These are phyloP conservation scores for Gyrodactylus bullatarudis DNA, from an alignment of 1,140 invertebrate genomes.

Conservation along the genomic window DNA sequence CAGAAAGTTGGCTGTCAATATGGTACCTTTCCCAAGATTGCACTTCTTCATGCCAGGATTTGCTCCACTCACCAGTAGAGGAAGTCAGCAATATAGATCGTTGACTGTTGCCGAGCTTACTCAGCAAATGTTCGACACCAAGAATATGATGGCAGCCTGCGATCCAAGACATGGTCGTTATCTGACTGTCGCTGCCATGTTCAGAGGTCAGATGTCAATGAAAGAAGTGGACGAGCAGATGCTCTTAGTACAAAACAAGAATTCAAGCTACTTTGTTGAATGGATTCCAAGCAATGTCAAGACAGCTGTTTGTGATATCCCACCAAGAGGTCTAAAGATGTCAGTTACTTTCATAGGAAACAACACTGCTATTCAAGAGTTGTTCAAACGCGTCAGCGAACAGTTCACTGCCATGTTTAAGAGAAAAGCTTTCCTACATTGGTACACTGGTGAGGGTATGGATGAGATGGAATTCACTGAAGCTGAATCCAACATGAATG, in stretches of 20 bases:
- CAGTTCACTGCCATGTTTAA: slow-evolving; percentile 66
- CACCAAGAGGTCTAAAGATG: slow-evolving; percentile 32
- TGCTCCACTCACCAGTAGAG: slow-evolving; percentile 29
- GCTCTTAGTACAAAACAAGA: slow-evolving; percentile 41
- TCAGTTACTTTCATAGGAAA: slow-evolving; percentile 32
- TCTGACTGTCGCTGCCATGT: slow-evolving; percentile 12
- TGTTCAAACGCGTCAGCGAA: slow-evolving; percentile 40
- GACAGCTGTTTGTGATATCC: slow-evolving; percentile 25
- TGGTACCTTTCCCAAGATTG: slow-evolving; percentile 35
- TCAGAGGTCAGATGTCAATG: slow-evolving; percentile 24
- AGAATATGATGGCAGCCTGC: slow-evolving; percentile 36
- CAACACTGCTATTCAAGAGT: slow-evolving; percentile 37
- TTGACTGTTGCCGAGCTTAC: slow-evolving; percentile 24
- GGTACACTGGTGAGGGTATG: slow-evolving; percentile 35
- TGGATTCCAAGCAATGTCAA: slow-evolving; percentile 21
- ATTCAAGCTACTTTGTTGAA: slow-evolving; percentile 20
- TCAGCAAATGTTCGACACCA: slow-evolving; percentile 32
- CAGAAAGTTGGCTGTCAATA: slow-evolving; percentile 42
- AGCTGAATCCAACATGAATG: slow-evolving; percentile 41
- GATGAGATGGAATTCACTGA: slow-evolving; percentile 32
- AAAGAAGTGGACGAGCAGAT: slow-evolving; percentile 29
- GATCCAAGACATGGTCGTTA: slow-evolving; percentile 30
- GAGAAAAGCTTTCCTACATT: slow-evolving; percentile 58
- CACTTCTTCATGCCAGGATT: slow-evolving; percentile 47
- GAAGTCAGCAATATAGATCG: slow-evolving; percentile 22